These are phyloP conservation scores for Ceratina australensis DNA, from an alignment of 1,140 invertebrate species.

Conservation along the genomic window DNA sequence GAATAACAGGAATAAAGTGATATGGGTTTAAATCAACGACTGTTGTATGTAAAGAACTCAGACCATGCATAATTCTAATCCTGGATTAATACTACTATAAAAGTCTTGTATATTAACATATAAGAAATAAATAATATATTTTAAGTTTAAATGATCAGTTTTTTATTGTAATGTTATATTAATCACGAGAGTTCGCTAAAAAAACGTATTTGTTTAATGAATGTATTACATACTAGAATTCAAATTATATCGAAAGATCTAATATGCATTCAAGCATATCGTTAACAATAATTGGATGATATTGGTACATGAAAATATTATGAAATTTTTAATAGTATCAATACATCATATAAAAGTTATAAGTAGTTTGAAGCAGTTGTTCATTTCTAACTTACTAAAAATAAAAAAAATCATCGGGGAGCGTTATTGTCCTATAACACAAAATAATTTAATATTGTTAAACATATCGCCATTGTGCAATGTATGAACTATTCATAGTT, in stretches of 20 bases:
- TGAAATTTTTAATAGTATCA: slow-evolving; percentile 9
- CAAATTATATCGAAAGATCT: slow-evolving; percentile 24
- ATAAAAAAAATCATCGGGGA: not conserved
- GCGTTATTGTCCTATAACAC: not conserved
- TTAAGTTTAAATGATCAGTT: too few relatives aligned
- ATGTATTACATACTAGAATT: not conserved
- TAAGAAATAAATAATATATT: too few relatives aligned
- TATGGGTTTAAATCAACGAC: not conserved
- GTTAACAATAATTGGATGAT: not conserved
- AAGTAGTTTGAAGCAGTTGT: slow-evolving; percentile 23
- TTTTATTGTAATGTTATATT: not conserved
- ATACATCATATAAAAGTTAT: slow-evolving; percentile 42
- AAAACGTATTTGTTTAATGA: not conserved
- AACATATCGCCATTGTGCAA: slow-evolving; percentile 28
- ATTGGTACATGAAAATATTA: slow-evolving; percentile 12
- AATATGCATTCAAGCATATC: not conserved
- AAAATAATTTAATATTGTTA: slow-evolving; percentile 41
- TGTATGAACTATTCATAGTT: slow-evolving; percentile 6
- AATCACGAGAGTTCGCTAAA: not conserved
- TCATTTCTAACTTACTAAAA: not conserved
- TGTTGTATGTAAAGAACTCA: slow-evolving; percentile 21
- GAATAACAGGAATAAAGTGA: not conserved
- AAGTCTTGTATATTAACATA: slow-evolving; percentile 27
- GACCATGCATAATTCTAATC: not conserved
- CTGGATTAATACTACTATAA: not conserved